Conservation (phyloP, 2,888 invertebrate genomes). For the Myathropa florea region DNA sequence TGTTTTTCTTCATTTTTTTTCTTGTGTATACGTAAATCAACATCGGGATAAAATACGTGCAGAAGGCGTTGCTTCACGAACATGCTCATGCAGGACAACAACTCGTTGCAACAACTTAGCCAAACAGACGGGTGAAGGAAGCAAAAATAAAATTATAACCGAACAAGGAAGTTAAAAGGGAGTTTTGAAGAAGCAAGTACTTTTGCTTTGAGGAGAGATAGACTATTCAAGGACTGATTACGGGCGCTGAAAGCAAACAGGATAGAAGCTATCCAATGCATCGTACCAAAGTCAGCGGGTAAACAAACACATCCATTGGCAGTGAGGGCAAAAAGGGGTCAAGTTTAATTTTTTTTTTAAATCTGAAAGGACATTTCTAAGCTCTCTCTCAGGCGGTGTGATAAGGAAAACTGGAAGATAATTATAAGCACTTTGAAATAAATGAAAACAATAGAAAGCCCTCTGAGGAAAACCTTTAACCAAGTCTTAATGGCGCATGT, state of each 20-base stretch:
- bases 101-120: constrained; percentile 1
- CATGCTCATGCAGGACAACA: constrained; percentile 38
- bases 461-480: no score
- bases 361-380: not conserved
- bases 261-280: constrained; percentile 9
- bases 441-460: no score
- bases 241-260: not conserved
- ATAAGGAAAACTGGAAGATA: no score
- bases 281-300: not conserved
- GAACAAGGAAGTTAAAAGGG: constrained; percentile 56
- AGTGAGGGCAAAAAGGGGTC: constrained; percentile 4
- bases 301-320: not conserved
- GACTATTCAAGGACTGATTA: constrained; percentile 46
- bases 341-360: not conserved
- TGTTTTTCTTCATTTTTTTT: constrained; percentile 3
- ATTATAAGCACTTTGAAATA: no score
- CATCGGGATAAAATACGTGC: constrained; percentile 23
- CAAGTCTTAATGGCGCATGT: no score
- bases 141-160: constrained; percentile 23
- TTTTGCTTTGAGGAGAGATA: constrained; percentile 48
- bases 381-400: no score
- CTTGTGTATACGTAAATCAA: constrained; percentile 32
- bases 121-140: constrained; percentile 13
- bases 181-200: constrained; percentile 5
- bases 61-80: constrained; percentile 23